Evolutionary conservation across 2,113 vertebrate genomes (phyloP).

Genomic region (Hydrolagus affinis): DNA sequence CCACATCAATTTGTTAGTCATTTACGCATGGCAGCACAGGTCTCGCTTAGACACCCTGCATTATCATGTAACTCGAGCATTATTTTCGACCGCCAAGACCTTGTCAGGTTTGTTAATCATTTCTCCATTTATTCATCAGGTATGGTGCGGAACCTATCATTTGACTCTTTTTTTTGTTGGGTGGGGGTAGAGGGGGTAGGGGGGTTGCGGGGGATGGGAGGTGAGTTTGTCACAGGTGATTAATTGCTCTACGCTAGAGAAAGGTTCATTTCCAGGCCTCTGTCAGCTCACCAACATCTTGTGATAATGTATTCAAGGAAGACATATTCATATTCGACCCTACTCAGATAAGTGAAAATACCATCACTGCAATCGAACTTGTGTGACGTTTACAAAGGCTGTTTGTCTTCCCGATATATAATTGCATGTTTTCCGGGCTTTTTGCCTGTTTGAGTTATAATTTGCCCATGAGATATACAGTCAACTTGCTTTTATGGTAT

Average conservation of each 20-base stretch:
- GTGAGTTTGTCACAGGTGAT: constrained; percentile 36
- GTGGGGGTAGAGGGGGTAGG: too few species aligned
- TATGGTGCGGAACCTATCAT: constrained; percentile 21
- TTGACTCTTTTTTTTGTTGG: constrained; percentile 22
- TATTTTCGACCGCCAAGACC: constrained; percentile 7
- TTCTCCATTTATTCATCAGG: constrained; percentile 45
- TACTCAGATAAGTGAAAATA: constrained; percentile 18
- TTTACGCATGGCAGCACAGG: constrained; percentile 38
- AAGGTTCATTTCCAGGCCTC: constrained; percentile 41
- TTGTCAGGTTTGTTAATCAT: constrained; percentile 40
- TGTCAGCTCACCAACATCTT: not conserved
- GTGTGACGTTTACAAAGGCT: not conserved
- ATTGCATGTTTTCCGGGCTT: not conserved
- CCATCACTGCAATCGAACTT: constrained; percentile 2
- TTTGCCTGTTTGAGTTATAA: not conserved
- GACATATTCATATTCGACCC: constrained; percentile 10
- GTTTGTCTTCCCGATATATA: not conserved
- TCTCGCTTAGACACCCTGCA: constrained; percentile 31
- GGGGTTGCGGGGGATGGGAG: not conserved
- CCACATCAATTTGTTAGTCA: constrained; percentile 28
- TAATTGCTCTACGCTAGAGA: constrained; percentile 36
- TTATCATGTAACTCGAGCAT: constrained; percentile 42
- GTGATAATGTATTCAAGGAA: constrained; percentile 28
- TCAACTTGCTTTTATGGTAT: too few species aligned
- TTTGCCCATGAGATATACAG: too few species aligned